A percentile compares a stretch with the other conserved stretches of the same genome.
Conservation (phyloP, 2,113 vertebrate species). For the Canis aureus region DNA sequence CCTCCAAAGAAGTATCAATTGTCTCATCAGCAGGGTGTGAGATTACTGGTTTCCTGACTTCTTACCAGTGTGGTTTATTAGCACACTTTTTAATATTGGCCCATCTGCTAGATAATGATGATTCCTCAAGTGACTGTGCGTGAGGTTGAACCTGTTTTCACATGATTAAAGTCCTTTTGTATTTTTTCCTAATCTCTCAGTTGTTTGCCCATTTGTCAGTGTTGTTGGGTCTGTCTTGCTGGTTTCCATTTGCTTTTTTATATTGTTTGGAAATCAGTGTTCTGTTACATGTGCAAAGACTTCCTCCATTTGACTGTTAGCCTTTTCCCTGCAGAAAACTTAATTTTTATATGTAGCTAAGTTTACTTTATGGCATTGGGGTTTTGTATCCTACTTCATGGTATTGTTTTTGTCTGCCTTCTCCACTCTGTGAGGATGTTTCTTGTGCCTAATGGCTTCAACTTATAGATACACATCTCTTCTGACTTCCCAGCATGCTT, state of each 20-base stretch:
- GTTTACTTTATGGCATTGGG: background rate
- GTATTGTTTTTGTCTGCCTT: background rate
- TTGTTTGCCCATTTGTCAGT: background rate
- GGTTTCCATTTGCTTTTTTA: conserved; percentile 25
- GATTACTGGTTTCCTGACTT: background rate
- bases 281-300: background rate
- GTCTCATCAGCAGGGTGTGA: background rate
- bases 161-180: background rate
- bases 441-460: background rate
- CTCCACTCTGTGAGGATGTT: background rate
- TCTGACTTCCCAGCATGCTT: background rate
- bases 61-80: background rate
- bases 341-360: background rate
- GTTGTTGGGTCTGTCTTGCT: background rate
- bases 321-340: background rate
- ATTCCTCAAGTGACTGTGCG: background rate
- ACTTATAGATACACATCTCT: background rate
- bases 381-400: background rate
- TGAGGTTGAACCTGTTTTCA: background rate
- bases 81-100: background rate
- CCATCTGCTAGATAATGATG: background rate
- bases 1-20: background rate
- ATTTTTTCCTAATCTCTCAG: background rate
- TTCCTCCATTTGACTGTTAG: background rate
- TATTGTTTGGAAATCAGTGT: background rate